Evolutionary conservation across 2,113 vertebrate species (phyloP).

Genomic region (Antechinus stuartii): DNA sequence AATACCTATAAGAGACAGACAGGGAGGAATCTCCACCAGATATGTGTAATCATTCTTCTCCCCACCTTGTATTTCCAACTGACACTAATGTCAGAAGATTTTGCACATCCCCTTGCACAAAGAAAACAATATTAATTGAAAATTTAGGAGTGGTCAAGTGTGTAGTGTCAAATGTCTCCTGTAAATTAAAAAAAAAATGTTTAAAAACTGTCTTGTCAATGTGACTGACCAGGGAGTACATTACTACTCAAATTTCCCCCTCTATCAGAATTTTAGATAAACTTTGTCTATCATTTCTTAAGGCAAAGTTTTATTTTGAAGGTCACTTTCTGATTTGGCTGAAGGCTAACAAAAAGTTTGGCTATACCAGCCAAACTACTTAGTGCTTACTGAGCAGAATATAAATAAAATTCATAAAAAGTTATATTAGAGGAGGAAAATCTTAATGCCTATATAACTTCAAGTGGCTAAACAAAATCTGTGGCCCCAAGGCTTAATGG

Average conservation of each 20-base stretch:
- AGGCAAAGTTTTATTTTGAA: slow-evolving; percentile 65
- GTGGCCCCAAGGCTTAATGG: slow-evolving; percentile 69
- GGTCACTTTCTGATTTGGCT: slow-evolving; percentile 67
- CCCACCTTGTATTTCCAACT: neutral
- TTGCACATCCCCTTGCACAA: neutral
- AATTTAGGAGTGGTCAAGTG: neutral
- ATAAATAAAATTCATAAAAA: slow-evolving; percentile 66
- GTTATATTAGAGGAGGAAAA: slow-evolving; percentile 38
- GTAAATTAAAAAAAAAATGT: neutral
- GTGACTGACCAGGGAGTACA: neutral
- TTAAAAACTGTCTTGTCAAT: neutral
- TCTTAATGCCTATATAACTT: slow-evolving; percentile 64
- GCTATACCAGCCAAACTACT: slow-evolving; percentile 65
- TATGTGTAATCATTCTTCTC: neutral
- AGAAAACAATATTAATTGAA: neutral
- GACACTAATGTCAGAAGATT: neutral
- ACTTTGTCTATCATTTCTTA: slow-evolving; percentile 48
- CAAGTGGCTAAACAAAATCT: slow-evolving; percentile 58
- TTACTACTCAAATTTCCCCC: neutral
- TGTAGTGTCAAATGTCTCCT: neutral
- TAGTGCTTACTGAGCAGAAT: slow-evolving; percentile 63
- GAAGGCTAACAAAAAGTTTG: slow-evolving; percentile 46
- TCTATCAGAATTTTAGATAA: slow-evolving; percentile 52
- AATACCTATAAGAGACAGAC: slow-evolving; percentile 30
- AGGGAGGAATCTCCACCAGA: neutral